These are phyloP conservation scores for Rattus norvegicus DNA, from an alignment of 2,113 vertebrate genomes.

Conservation along the genomic window GRCr8 NC_086022.1:170638001-170638500, in stretches of 20 bases:
- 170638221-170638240: background rate
- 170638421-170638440: too few relatives aligned
- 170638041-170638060: background rate
- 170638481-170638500: background rate
- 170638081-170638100: background rate
- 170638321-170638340: background rate
- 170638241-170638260: background rate
- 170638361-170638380: background rate
- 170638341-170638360: background rate
- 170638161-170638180: too few relatives aligned
- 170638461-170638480: background rate
- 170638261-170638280: background rate
- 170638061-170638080: background rate
- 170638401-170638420: background rate
- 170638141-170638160: background rate
- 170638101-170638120: background rate
- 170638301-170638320: background rate
- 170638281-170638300: too few relatives aligned
- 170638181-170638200: background rate
- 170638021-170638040: background rate
- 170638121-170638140: background rate
- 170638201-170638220: background rate
- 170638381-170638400: background rate
- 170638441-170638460: background rate
- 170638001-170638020: background rate